Evolutionary conservation across 2,888 invertebrate genomes (phyloP).

Genomic region (Myathropa florea): DNA sequence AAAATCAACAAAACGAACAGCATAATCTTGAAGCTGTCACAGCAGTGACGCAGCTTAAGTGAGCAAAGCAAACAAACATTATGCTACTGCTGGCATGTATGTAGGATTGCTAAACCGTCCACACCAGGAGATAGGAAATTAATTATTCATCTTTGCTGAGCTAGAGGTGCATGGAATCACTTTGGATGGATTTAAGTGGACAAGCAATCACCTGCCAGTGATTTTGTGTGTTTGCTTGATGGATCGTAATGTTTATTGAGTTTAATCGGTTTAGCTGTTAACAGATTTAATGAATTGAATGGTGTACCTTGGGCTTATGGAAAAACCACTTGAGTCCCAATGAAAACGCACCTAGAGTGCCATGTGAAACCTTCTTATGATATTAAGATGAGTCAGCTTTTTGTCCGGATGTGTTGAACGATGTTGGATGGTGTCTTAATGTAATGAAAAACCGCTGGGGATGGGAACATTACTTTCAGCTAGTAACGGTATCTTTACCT

Average conservation of each 20-base stretch:
- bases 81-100: background rate
- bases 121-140: slow-evolving; percentile 13
- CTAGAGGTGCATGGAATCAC: slow-evolving; percentile 4
- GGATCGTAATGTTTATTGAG: slow-evolving; percentile 19
- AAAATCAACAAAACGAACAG: slow-evolving; percentile 29
- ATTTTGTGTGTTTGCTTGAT: slow-evolving; percentile 16
- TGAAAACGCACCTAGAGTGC: background rate
- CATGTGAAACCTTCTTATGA: background rate
- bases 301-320: background rate
- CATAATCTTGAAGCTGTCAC: slow-evolving; percentile 48
- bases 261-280: background rate
- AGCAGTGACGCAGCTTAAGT: slow-evolving; percentile 8
- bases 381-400: background rate
- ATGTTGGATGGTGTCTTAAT: background rate
- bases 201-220: slow-evolving; percentile 26
- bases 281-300: slow-evolving; percentile 5
- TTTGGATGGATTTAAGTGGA: slow-evolving; percentile 45
- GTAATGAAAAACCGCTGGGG: background rate
- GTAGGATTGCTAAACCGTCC: slow-evolving; percentile 8
- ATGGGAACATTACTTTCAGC: background rate
- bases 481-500: background rate
- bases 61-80: background rate
- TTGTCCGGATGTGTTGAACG: background rate
- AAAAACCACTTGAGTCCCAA: background rate
- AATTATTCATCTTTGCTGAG: slow-evolving; percentile 41